Conservation (phyloP, 2,888 invertebrate species). For the Sminthurinus aureus region DNA sequence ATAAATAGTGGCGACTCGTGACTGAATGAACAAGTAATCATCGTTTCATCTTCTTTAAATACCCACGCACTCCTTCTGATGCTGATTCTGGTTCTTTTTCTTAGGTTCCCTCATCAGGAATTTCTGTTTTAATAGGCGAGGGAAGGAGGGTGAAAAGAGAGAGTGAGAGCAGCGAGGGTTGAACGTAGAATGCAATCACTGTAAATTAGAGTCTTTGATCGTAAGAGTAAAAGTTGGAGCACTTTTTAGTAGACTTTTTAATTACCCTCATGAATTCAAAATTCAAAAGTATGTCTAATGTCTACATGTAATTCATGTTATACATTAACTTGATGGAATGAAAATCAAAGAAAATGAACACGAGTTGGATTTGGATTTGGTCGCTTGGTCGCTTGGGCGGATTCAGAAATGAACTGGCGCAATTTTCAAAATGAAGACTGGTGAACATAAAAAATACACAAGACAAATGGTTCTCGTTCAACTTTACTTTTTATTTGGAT, state of each 20-base stretch:
- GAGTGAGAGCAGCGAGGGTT: background rate
- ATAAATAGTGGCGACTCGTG: background rate
- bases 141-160: background rate
- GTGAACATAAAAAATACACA: too few species aligned
- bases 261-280: constrained; percentile 8
- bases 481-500: too few species aligned
- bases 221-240: background rate
- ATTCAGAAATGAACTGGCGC: too few species aligned
- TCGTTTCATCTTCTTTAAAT: background rate
- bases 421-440: too few species aligned
- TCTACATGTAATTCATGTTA: too few species aligned
- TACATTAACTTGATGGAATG: too few species aligned
- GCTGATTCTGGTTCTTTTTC: background rate
- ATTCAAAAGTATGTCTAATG: too few species aligned
- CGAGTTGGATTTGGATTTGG: too few species aligned
- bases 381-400: too few species aligned
- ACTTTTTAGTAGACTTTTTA: too few species aligned
- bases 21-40: background rate
- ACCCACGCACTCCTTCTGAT: background rate
- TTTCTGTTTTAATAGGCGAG: background rate
- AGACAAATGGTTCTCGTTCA: too few species aligned
- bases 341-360: too few species aligned
- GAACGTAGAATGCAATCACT: background rate
- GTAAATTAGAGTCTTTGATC: constrained; percentile 17
- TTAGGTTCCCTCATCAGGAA: background rate